Base-by-base conservation (phyloP, 2,888 invertebrate genomes). In the Mesoligia furuncula region DNA sequence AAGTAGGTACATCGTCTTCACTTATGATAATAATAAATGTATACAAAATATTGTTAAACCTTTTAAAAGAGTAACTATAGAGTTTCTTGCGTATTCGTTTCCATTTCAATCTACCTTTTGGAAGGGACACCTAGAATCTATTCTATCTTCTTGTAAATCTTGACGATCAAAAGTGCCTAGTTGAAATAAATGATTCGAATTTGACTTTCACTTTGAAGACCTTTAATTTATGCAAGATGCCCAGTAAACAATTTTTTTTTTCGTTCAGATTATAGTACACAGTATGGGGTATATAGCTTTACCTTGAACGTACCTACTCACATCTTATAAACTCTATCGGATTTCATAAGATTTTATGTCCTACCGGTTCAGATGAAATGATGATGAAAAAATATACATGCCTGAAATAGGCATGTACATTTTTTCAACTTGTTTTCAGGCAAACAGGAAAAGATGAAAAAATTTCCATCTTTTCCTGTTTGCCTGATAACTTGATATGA, bases 271-370 rank as follows among this genome's bases (percentile, higher is more conserved):
- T 24, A 36, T 13, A 54, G 15, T 5, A 24, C 15, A 61, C 5
- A 27, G 17, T 24, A 62, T 70, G 15, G 24, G 27, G 15, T 20
- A 31, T 1, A 54, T 17, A 7, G 20, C 1, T 39, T 27, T 11
- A 31, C 17, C 42, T 15, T 6, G 2, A 54, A 64, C 31, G 2
- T 39, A 20, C 20, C 17, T 61, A 7, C 20, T 59, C 24, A 27
- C 9, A 20, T 13, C 27, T 24, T 27, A 27, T 17, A 39, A 48
- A 48, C 6, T n/a, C 9, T n/a, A 4, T 31, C 9, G 1, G 15
- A 67, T 77, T 77, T 59, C 31, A 39, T 59, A 77, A 77, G 45
- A 65, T 24, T 76, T 76, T 64, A 75, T 54, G 17, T 27, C 54
- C 20, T 31, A 31, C 65, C 13, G 24, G 64, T 45, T 65, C 17